A percentile compares a stretch with the other conserved stretches of the same genome.
These are phyloP conservation scores for Pipistrellus pipistrellus DNA, from an alignment of 2,797 vertebrate genomes.

Conservation along the genomic window DNA sequence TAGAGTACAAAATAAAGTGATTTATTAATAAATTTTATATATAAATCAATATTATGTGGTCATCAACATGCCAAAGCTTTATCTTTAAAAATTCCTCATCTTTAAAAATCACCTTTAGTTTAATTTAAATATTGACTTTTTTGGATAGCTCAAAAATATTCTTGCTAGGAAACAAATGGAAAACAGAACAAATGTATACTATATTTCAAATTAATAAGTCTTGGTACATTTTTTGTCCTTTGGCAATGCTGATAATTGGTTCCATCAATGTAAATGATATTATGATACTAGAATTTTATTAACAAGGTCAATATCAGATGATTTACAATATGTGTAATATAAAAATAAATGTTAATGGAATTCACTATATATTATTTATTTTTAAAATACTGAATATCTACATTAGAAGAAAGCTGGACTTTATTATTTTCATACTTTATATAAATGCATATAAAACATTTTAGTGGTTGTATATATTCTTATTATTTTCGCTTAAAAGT, in stretches of 20 bases:
- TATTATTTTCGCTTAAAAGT: background rate
- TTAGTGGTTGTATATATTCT: background rate
- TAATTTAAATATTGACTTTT: background rate
- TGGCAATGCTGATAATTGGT: conserved; percentile 66
- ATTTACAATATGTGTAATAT: conserved; percentile 56
- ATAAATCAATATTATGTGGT: background rate
- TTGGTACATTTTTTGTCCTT: conserved; percentile 35
- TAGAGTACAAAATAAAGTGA: background rate
- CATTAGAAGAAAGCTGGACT: conserved; percentile 8
- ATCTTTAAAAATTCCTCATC: background rate
- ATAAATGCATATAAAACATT: background rate
- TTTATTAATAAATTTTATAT: background rate
- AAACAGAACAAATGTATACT: conserved; percentile 53
- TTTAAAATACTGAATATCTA: background rate
- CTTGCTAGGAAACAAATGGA: conserved; percentile 1
- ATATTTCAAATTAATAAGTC: conserved; percentile 67
- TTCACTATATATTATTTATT: conserved; percentile 32
- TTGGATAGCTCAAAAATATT: background rate
- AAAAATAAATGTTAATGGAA: conserved; percentile 65
- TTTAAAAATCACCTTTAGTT: background rate
- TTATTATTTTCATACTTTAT: background rate
- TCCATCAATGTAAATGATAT: conserved; percentile 68
- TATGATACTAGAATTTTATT: conserved; percentile 64
- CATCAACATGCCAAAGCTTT: background rate
- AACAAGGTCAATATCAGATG: conserved; percentile 52